phyloP scores from a whole-genome alignment of 2,113 vertebrate species.

The Callocephalon fimbriatum region DNA sequence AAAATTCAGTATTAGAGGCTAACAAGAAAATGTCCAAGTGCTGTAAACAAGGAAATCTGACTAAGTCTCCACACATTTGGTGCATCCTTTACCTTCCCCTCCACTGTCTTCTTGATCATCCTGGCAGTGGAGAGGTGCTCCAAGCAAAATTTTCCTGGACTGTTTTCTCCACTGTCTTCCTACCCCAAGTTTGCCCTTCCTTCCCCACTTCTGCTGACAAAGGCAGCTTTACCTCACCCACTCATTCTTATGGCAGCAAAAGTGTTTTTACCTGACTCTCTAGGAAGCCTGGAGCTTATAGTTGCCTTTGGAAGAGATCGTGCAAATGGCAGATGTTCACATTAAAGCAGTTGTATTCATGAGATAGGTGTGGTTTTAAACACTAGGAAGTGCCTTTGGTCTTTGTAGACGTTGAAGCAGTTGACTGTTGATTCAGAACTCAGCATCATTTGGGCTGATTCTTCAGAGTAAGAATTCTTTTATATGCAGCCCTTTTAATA shows the following conservation, averaged over 20 bases:
- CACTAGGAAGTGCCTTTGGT: background rate
- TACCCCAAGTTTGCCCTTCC: background rate
- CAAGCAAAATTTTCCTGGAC: background rate
- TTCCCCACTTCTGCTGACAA: background rate
- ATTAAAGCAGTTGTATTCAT: background rate
- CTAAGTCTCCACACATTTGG: background rate
- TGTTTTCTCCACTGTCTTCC: background rate
- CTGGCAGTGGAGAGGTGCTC: background rate
- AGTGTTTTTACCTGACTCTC: background rate
- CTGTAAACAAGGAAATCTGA: background rate
- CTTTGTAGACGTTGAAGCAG: background rate
- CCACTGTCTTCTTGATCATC: background rate
- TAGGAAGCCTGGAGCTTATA: background rate
- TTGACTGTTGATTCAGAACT: background rate
- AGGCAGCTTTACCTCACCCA: background rate
- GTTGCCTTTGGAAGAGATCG: background rate
- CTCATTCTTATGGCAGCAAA: background rate
- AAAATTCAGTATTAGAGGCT: background rate
- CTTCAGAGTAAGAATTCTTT: background rate
- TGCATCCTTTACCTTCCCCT: background rate
- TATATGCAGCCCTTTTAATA: background rate
- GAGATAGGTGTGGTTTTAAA: accelerated
- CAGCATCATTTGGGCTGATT: background rate
- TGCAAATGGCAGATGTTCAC: background rate
- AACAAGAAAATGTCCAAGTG: background rate